These are phyloP conservation scores for Cosmopolites sordidus DNA, from an alignment of 2,888 invertebrate genomes.

Conservation along the genomic window DNA sequence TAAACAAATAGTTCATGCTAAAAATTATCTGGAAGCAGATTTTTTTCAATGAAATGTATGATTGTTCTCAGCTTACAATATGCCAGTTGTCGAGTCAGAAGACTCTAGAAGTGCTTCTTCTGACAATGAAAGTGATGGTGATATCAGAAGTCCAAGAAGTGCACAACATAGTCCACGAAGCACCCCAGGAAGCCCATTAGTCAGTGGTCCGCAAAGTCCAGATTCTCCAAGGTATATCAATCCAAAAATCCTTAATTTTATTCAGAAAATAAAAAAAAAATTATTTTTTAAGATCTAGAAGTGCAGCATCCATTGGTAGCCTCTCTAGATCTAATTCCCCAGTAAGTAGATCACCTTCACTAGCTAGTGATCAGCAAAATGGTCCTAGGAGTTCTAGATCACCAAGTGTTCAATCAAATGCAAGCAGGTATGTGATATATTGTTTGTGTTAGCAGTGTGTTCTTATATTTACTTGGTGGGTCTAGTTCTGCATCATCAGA, in stretches of 20 bases:
- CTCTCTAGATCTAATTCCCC: constrained; percentile 34
- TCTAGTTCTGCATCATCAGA: constrained; percentile 19
- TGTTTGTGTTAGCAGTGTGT: no score
- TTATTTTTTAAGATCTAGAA: constrained; percentile 10
- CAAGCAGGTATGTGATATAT: constrained; percentile 7
- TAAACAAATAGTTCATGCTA: no score
- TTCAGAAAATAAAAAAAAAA: no score
- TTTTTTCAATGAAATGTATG: constrained; percentile 2
- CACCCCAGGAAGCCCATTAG: background rate
- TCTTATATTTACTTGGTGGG: background rate
- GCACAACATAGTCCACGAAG: constrained; percentile 15
- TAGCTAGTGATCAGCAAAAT: constrained; percentile 24
- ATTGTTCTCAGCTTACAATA: constrained; percentile 31
- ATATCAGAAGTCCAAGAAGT: constrained; percentile 29
- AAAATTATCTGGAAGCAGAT: no score
- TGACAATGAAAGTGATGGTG: constrained; percentile 42
- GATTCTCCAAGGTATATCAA: constrained; percentile 12
- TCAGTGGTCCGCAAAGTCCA: constrained; percentile 3
- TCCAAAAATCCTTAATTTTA: background rate
- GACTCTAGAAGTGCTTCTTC: constrained; percentile 55
- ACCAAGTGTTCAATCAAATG: constrained; percentile 42
- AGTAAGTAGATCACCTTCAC: constrained; percentile 28
- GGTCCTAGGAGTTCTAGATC: constrained; percentile 22
- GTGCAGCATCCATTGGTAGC: constrained; percentile 29
- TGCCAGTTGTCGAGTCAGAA: constrained; percentile 54